Base-by-base conservation (phyloP, 2,797 vertebrate species). In the Sebastes paucispinis region DNA sequence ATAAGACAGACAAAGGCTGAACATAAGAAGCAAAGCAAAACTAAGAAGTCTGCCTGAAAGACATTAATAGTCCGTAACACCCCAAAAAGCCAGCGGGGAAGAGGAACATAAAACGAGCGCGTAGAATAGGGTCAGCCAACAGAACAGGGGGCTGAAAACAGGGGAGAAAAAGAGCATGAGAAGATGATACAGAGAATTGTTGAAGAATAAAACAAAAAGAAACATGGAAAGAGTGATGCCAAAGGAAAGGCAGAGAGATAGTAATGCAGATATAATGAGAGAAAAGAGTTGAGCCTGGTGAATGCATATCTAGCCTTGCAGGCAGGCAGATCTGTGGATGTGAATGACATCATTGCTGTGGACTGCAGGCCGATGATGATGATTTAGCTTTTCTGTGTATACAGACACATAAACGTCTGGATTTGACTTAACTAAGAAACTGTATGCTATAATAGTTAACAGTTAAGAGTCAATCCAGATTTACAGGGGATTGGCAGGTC, bases 281-380 rank as follows among this genome's bases (percentile, higher is more conserved):
- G 74, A 73, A 69, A 68, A 59, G 72, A 25, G 73, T 50, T 58
- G 54, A 59, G 62, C 60, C 65, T 82, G 68, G 65, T 71, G 60
- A 89, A 77, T 73, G 75, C 73, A 82, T 63, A 85, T 86, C 60
- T 63, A 22, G 83, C 80, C 77, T 81, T 14, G 65, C 55, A 72
- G 71, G 62, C 55, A 72, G 71, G 76, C 79, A 80, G 75, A 84
- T 78, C 75, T 76, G 84, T 77, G 11, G 62, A 75, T 63, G 57
- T 68, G 74, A 76, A 85, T 87, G 84, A 91, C 84, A 86, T 89
- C 87, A 89, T 13, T 64, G 65, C 78, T 85, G 72, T 82, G 73
- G 73, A 74, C 77, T 67, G 65, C 77, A 62, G 74, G 75, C 70
- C 12, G 3, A 57, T 39, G 36, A 64, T 66, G 54, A 85, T 64